Percentiles rank a stretch among this genome's conserved stretches.
These are phyloP conservation scores for Thunnus albacares DNA, from an alignment of 2,797 vertebrate genomes.

Conservation along the genomic window DNA sequence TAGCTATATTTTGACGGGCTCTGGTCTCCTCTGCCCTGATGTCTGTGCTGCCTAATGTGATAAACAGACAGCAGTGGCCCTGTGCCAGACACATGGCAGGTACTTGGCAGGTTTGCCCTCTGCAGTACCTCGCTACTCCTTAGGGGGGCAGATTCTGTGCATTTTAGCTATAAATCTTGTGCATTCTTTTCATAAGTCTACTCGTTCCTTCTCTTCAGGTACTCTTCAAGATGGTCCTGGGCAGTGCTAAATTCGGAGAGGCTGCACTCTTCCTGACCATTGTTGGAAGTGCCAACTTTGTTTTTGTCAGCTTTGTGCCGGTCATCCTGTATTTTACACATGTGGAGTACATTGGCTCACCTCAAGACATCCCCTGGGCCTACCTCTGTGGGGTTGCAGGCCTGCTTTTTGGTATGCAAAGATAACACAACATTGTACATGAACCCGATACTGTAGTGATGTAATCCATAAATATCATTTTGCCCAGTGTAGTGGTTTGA, in stretches of 20 bases:
- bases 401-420: slow-evolving; percentile 92
- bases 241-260: slow-evolving; percentile 97
- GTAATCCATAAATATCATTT: background rate
- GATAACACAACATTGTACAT: background rate
- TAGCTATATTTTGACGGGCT: slow-evolving; percentile 52
- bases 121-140: slow-evolving; percentile 44
- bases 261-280: slow-evolving; percentile 96
- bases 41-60: slow-evolving; percentile 63
- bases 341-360: slow-evolving; percentile 95
- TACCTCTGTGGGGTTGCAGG: slow-evolving; percentile 94
- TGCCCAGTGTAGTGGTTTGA: slow-evolving; percentile 1
- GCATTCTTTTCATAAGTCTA: background rate
- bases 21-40: slow-evolving; percentile 49
- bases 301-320: slow-evolving; percentile 94
- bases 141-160: slow-evolving; percentile 21
- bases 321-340: slow-evolving; percentile 95
- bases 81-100: slow-evolving; percentile 58
- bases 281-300: slow-evolving; percentile 92
- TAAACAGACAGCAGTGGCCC: slow-evolving; percentile 63
- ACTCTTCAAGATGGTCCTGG: slow-evolving; percentile 97
- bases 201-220: slow-evolving; percentile 84
- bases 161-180: too few species aligned
- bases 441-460: background rate
- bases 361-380: slow-evolving; percentile 90
- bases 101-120: slow-evolving; percentile 52